Evolutionary conservation across 1,140 invertebrate species (phyloP), one percentile per base, ranked within the genome.

Genomic region (Lasioglossum baleicum): DNA sequence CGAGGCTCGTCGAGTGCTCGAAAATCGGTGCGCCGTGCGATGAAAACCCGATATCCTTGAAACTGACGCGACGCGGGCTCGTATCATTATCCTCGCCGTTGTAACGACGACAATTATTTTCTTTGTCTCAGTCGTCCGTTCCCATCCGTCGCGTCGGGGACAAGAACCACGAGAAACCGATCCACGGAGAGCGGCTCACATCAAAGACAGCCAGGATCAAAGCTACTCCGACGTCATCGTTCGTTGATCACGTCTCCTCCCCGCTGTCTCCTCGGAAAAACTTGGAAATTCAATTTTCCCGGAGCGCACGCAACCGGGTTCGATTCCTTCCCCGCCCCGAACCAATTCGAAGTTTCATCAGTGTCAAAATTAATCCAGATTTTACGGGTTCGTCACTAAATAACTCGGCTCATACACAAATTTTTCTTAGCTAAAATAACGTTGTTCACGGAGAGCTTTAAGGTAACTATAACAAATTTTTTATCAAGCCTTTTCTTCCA

Each of bases 31-130:
- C 20, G 26, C 31, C 15, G 51, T 44, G 31, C 56, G 7, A 56
- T 22, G 51, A 69, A 63, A 83, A 84, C 81, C 75, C 63, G 76
- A 80, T 83, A 84, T 84, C 83, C 83, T 84, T 83, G 83, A 83
- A 22, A 17, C 40, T 6, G 13, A 48, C 8, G 51, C 8, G 13
- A 48, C 8, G 42, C 48, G 40, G 44, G 5, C 73, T 31, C 44
- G 44, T 79, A 22, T 71, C 81, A 83, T 84, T 84, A 80, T 75
- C 66, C 20, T 58, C 2, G 17, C 42, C 48, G 82, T 75, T 75
- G 60, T 67, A 80, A 84, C 71, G 48, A 80, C 48, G 71, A 80
- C 79, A 83, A 84, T 84, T 80, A 84, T 80, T 60, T 69, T 71
- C 53, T 75, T 70, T 44, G 35, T 15, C 56, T 48, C 26, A 0